phyloP scores from a whole-genome alignment of 2,797 vertebrate genomes.

The Chromis chromis region DNA sequence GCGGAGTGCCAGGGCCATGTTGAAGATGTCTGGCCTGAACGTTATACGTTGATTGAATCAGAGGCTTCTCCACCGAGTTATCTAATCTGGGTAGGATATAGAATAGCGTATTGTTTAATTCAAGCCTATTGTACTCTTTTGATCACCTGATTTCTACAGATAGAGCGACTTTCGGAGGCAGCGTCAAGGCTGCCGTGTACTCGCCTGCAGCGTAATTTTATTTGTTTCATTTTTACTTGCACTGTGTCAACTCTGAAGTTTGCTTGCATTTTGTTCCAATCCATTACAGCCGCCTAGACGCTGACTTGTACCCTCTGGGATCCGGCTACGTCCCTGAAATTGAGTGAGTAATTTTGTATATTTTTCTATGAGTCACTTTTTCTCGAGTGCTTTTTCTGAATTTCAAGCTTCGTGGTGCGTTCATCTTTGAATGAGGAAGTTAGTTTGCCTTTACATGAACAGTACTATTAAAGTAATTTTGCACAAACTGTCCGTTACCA shows the following conservation, averaged over 20 bases:
- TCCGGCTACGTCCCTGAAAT: conserved; percentile 87
- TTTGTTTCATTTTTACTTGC: background rate
- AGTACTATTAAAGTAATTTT: background rate
- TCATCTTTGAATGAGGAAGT: conserved; percentile 40
- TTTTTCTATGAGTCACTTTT: background rate
- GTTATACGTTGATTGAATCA: conserved; percentile 59
- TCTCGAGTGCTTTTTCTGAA: background rate
- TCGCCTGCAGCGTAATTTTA: background rate
- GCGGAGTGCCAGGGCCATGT: conserved; percentile 78
- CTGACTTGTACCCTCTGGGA: conserved; percentile 90
- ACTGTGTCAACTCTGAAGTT: conserved; percentile 14
- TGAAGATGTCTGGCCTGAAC: conserved; percentile 74
- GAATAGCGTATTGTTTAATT: background rate
- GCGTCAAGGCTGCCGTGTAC: background rate
- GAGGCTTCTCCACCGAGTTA: conserved; percentile 16
- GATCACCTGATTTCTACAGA: conserved; percentile 17
- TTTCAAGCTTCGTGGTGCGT: background rate
- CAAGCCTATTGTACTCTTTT: background rate
- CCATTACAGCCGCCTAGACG: conserved; percentile 83
- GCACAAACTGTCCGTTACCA: background rate
- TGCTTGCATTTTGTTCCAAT: conserved; percentile 22
- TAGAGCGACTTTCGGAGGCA: background rate
- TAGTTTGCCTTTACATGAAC: background rate
- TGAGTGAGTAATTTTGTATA: conserved; percentile 79
- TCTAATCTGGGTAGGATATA: conserved; percentile 18